A percentile compares a stretch with the other conserved stretches of the same genome.
phyloP scores from a whole-genome alignment of 2,797 vertebrate genomes.

The Xyrichtys novacula region DNA sequence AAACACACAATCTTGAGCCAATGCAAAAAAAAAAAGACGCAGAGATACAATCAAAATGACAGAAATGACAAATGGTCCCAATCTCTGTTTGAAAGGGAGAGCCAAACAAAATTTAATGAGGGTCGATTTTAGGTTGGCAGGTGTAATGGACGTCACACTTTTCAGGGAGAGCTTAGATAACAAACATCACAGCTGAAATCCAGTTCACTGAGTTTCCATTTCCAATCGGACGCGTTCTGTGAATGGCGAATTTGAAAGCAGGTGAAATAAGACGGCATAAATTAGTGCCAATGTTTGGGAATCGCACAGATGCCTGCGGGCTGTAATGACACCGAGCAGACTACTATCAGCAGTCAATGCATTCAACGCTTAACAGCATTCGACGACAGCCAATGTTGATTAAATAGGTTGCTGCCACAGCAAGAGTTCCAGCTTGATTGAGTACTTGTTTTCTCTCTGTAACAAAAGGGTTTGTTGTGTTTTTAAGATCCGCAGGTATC shows the following conservation, averaged over 20 bases:
- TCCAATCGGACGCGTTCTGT: slow-evolving; percentile 39
- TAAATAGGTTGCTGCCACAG: slow-evolving; percentile 58
- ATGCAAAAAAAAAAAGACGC: slow-evolving; percentile 60
- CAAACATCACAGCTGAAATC: slow-evolving; percentile 26
- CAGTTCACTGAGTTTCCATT: slow-evolving; percentile 55
- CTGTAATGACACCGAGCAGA: slow-evolving; percentile 59
- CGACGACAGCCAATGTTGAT: slow-evolving; percentile 63
- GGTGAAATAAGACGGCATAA: slow-evolving; percentile 53
- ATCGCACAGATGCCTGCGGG: slow-evolving; percentile 30
- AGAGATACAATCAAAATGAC: slow-evolving; percentile 74
- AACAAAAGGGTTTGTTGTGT: slow-evolving; percentile 55
- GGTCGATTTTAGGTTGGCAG: slow-evolving; percentile 63
- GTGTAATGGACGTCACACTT: slow-evolving; percentile 64
- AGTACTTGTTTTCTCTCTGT: slow-evolving; percentile 64
- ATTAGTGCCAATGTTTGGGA: slow-evolving; percentile 52
- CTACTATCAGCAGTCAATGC: slow-evolving; percentile 61
- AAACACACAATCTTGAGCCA: slow-evolving; percentile 31
- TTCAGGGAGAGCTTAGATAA: slow-evolving; percentile 53
- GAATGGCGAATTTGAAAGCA: slow-evolving; percentile 35
- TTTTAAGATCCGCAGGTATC: slow-evolving; percentile 65
- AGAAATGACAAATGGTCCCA: slow-evolving; percentile 73
- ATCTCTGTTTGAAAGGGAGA: slow-evolving; percentile 65
- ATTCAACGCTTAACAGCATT: slow-evolving; percentile 55
- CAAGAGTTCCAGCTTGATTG: slow-evolving; percentile 60
- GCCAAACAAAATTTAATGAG: slow-evolving; percentile 74